Evolutionary conservation across 2,113 vertebrate genomes (phyloP).

Genomic region (Myocastor coypus): DNA sequence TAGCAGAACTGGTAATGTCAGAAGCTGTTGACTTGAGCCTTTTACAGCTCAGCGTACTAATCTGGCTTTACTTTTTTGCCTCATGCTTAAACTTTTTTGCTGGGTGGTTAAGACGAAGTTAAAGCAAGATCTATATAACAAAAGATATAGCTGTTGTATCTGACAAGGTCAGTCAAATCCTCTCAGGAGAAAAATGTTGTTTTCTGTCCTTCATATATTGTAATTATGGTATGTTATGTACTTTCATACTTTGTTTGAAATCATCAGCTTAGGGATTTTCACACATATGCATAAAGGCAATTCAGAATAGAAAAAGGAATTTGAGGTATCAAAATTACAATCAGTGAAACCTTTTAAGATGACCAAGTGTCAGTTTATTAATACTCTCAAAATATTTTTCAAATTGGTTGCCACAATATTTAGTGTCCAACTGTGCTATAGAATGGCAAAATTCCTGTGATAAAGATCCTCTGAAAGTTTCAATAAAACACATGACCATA

Average conservation of each 20-base stretch:
- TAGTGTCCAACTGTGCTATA: neutral
- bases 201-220: neutral
- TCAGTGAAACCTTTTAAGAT: slow-evolving; percentile 3
- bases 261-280: neutral
- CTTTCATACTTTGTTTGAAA: slow-evolving; percentile 45
- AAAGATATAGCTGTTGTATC: too few species aligned
- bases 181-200: neutral
- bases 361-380: slow-evolving; percentile 22
- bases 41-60: too few species aligned
- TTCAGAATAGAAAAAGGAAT: slow-evolving; percentile 21
- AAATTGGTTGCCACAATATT: neutral
- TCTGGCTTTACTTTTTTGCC: too few species aligned
- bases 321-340: neutral
- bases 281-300: slow-evolving; percentile 5
- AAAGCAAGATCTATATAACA: too few species aligned
- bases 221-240: neutral
- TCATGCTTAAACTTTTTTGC: too few species aligned
- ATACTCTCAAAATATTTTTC: neutral
- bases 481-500: neutral
- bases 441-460: neutral
- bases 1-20: too few species aligned
- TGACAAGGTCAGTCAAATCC: too few species aligned
- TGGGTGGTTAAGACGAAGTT: too few species aligned
- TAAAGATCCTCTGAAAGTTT: slow-evolving; percentile 14
- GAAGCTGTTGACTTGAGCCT: too few species aligned